Evolutionary conservation across 2,797 vertebrate species (phyloP).

Genomic region (Cossypha heuglini): DNA sequence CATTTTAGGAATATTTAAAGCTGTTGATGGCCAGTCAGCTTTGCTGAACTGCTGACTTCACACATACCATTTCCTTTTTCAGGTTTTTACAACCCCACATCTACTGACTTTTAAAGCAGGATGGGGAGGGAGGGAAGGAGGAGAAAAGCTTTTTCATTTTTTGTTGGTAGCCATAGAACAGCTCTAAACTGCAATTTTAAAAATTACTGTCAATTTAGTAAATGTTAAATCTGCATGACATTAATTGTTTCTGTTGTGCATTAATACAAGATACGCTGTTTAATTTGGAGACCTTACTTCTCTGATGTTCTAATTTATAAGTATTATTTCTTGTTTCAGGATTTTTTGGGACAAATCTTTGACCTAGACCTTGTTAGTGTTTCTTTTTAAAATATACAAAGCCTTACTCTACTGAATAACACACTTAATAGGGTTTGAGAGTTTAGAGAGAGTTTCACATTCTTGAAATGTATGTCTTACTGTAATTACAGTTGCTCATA

Average conservation of each 20-base stretch:
- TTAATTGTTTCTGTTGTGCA: not conserved
- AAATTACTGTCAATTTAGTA: not conserved
- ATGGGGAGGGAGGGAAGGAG: not conserved
- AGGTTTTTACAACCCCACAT: conserved; percentile 58
- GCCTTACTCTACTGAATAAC: not conserved
- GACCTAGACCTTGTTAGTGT: not conserved
- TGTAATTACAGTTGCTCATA: conserved; percentile 40
- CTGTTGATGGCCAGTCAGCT: conserved; percentile 47
- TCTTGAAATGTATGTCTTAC: conserved; percentile 4
- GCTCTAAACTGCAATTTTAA: not conserved
- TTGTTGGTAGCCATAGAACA: not conserved
- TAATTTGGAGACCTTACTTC: not conserved
- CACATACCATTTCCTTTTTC: conserved; percentile 67
- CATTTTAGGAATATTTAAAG: conserved; percentile 54
- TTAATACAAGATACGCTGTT: not conserved
- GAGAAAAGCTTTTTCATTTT: conserved; percentile 45
- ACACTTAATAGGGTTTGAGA: not conserved
- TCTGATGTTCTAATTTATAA: not conserved
- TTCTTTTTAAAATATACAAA: not conserved
- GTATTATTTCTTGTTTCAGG: not conserved
- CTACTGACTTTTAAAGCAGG: conserved; percentile 56
- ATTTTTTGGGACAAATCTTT: not conserved
- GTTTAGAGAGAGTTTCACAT: not conserved
- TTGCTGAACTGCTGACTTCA: conserved; percentile 64
- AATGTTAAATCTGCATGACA: not conserved